A percentile compares a stretch with the other conserved stretches of the same genome.
Conservation (phyloP, 2,888 invertebrate species). For the Stenoptilia bipunctidactyla region DNA sequence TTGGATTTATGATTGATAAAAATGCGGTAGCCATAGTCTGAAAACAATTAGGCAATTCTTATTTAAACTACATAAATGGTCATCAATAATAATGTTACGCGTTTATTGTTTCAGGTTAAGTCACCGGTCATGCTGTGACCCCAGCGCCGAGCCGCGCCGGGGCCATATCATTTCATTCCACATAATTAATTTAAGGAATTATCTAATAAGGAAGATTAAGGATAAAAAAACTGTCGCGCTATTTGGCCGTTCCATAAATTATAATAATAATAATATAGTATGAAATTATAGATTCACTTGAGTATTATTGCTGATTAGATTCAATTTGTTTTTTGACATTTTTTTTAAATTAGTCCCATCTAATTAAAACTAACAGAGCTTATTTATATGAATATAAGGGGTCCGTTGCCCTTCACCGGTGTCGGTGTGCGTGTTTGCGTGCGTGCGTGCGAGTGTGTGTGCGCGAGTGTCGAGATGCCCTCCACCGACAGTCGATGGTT, state of each 20-base stretch:
- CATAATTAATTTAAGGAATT: conserved; percentile 63
- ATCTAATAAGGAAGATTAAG: conserved; percentile 59
- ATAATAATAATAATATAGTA: conserved; percentile 61
- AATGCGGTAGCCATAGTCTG: conserved; percentile 1
- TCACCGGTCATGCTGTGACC: conserved; percentile 59
- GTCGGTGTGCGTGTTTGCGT: conserved; percentile 22
- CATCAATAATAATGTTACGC: no score
- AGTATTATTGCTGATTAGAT: conserved; percentile 68
- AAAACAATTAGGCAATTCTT: no score
- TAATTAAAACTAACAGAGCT: conserved; percentile 31
- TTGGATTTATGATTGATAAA: no score
- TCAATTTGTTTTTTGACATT: conserved; percentile 51
- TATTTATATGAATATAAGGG: conserved; percentile 17
- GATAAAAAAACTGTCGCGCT: conserved; percentile 47
- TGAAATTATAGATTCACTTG: conserved; percentile 64
- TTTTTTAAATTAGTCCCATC: conserved; percentile 18
- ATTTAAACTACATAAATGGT: no score
- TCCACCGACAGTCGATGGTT: conserved; percentile 37
- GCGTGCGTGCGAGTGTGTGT: conserved; percentile 14
- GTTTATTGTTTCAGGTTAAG: conserved; percentile 56
- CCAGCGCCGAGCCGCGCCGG: conserved; percentile 49
- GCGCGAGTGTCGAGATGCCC: conserved; percentile 22
- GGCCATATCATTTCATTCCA: conserved; percentile 69
- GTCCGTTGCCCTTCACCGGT: conserved; percentile 4
- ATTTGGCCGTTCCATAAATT: conserved; percentile 38